phyloP scores from a whole-genome alignment of 2,113 vertebrate genomes.

The Asarcornis scutulata region DNA sequence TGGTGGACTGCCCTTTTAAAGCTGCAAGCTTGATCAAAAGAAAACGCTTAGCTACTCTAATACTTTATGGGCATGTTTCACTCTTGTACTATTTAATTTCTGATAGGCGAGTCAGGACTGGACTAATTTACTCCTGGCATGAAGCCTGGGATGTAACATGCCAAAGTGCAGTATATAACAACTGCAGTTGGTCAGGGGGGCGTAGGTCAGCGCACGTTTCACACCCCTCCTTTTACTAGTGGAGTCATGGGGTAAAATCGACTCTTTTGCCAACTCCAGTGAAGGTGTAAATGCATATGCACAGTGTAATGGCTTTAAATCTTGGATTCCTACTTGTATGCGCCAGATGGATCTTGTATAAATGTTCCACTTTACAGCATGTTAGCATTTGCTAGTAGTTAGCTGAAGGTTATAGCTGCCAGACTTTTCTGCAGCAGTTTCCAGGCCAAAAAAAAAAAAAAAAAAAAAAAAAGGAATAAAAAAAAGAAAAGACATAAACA shows the following conservation, averaged over 20 bases:
- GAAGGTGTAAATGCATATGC: constrained; percentile 69
- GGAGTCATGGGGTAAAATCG: constrained; percentile 53
- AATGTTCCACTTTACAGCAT: constrained; percentile 76
- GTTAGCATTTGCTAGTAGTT: constrained; percentile 80
- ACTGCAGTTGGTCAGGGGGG: background rate
- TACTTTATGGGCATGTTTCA: constrained; percentile 33
- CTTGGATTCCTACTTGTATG: constrained; percentile 68
- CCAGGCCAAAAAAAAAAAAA: constrained; percentile 22
- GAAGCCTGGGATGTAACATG: constrained; percentile 22
- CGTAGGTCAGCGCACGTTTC: constrained; percentile 11
- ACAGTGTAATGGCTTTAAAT: constrained; percentile 66
- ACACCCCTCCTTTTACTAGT: constrained; percentile 52
- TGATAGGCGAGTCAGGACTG: constrained; percentile 40
- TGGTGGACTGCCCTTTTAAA: background rate
- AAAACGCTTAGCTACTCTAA: constrained; percentile 8
- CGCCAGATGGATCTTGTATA: constrained; percentile 75
- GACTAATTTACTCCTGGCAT: constrained; percentile 61
- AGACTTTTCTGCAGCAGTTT: constrained; percentile 74
- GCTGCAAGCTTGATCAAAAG: constrained; percentile 39
- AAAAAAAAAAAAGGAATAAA: background rate
- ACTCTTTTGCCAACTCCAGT: constrained; percentile 56
- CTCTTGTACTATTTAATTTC: constrained; percentile 53
- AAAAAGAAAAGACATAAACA: background rate
- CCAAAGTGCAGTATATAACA: background rate
- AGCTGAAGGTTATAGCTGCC: constrained; percentile 76